A percentile compares a stretch with the other conserved stretches of the same genome.
Conservation (phyloP, 1,140 invertebrate genomes). For the Heterodera carotae region DNA sequence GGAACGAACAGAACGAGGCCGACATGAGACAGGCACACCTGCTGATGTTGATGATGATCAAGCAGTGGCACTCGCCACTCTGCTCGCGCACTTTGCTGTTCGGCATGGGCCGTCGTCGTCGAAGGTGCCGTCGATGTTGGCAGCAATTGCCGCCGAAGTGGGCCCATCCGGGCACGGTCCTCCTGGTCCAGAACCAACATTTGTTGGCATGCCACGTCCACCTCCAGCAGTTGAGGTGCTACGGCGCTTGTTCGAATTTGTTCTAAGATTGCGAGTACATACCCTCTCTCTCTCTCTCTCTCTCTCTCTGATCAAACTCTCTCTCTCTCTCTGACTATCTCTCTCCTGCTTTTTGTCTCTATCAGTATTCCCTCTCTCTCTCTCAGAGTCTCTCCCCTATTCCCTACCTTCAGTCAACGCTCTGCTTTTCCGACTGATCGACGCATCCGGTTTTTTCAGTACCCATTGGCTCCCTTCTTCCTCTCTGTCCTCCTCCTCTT, state of each 20-base stretch:
- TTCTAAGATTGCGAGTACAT: too few species aligned
- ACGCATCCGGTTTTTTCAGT: not conserved
- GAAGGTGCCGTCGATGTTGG: not conserved
- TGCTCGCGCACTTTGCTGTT: not conserved
- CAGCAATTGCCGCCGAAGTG: not conserved
- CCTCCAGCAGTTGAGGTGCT: conserved; percentile 18
- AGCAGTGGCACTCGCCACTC: not conserved
- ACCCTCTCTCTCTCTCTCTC: too few species aligned
- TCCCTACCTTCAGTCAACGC: not conserved
- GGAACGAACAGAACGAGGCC: not conserved
- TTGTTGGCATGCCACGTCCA: conserved; percentile 24
- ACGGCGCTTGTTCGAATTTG: too few species aligned
- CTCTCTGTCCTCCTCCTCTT: conserved; percentile 3
- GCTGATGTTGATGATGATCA: not conserved
- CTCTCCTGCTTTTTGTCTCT: too few species aligned
- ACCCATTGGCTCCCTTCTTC: conserved; percentile 4
- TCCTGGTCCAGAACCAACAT: conserved; percentile 27
- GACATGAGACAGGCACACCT: not conserved
- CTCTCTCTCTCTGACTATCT: too few species aligned
- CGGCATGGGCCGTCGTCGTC: not conserved
- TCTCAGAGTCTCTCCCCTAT: too few species aligned
- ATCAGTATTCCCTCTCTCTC: too few species aligned
- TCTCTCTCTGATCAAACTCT: too few species aligned
- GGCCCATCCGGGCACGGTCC: conserved; percentile 16
- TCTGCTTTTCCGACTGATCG: not conserved